Evolutionary conservation across 1,140 invertebrate genomes (phyloP).

Genomic region (Philaenus spumarius): DNA sequence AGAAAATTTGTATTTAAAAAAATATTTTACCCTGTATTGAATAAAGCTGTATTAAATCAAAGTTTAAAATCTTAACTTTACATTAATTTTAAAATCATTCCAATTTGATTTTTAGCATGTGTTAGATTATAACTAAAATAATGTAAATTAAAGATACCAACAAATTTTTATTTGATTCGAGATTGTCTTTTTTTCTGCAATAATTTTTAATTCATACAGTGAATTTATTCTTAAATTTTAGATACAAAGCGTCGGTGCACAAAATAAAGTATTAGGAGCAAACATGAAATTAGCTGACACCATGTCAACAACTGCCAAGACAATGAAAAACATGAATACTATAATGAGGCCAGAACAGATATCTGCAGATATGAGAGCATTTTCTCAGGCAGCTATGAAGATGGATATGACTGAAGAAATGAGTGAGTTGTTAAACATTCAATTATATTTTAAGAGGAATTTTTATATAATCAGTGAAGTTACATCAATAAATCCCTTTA

Average conservation of each 20-base stretch:
- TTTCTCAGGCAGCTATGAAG: constrained; percentile 72
- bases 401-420: constrained; percentile 95
- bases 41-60: no score
- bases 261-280: constrained; percentile 83
- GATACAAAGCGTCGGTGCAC: constrained; percentile 69
- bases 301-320: constrained; percentile 79
- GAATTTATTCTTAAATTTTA: constrained; percentile 40
- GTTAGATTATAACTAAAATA: no score
- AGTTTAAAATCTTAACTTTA: no score
- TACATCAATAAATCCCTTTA: no score
- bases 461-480: background rate
- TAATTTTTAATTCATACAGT: no score
- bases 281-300: constrained; percentile 79
- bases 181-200: no score
- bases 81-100: no score
- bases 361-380: constrained; percentile 71
- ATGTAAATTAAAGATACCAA: no score
- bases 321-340: constrained; percentile 83
- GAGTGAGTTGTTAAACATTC: constrained; percentile 68
- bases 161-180: no score
- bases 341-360: constrained; percentile 80
- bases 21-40: no score
- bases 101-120: no score
- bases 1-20: no score
- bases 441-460: background rate